These are phyloP conservation scores for Turnix velox DNA, from an alignment of 2,113 vertebrate genomes.

Conservation along the genomic window DNA sequence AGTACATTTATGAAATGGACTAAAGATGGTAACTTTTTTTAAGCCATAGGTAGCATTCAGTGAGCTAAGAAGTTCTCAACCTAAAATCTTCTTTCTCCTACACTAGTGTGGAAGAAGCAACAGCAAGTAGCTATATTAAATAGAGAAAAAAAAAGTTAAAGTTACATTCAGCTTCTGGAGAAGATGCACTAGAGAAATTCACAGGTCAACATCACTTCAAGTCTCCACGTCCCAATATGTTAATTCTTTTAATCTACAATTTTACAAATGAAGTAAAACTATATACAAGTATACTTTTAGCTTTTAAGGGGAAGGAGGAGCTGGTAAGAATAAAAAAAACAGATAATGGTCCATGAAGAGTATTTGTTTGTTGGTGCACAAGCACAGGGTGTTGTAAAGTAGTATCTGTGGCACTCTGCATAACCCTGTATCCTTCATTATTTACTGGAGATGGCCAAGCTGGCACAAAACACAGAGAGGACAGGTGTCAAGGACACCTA, in stretches of 20 bases:
- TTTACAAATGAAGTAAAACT: background rate
- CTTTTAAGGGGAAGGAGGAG: background rate
- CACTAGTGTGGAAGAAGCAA: background rate
- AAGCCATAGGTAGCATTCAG: background rate
- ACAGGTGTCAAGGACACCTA: background rate
- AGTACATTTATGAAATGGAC: background rate
- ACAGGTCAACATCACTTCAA: background rate
- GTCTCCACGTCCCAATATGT: background rate
- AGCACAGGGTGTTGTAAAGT: background rate
- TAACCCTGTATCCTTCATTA: background rate
- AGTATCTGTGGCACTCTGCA: background rate
- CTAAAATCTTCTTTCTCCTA: background rate
- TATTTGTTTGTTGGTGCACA: background rate
- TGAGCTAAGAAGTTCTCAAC: background rate
- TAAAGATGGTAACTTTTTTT: background rate
- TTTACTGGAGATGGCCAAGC: background rate
- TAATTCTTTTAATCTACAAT: background rate
- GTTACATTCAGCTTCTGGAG: background rate
- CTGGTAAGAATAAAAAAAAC: background rate
- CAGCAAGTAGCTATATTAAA: background rate
- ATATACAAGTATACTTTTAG: background rate
- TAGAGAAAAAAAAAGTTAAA: background rate
- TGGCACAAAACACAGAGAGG: background rate
- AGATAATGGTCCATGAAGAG: background rate
- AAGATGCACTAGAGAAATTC: background rate